Conservation (phyloP, 2,888 invertebrate genomes). For the Operophtera brumata region DNA sequence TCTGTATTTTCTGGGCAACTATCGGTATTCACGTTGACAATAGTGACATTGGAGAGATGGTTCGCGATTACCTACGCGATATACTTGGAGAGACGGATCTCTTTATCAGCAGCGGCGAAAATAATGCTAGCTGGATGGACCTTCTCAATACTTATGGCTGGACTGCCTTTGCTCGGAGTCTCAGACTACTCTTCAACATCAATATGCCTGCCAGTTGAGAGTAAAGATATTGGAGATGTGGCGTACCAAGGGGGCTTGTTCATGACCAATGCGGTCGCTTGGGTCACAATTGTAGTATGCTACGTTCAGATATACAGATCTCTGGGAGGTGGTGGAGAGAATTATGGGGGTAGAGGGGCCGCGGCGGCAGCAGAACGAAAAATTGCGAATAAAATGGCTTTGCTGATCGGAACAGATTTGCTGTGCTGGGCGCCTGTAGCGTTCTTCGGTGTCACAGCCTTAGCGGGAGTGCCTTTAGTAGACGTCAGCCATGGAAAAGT, state of each 20-base stretch:
- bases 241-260: slow-evolving; percentile 88
- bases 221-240: slow-evolving; percentile 84
- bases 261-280: slow-evolving; percentile 88
- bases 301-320: slow-evolving; percentile 93
- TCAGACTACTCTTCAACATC: slow-evolving; percentile 93
- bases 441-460: slow-evolving; percentile 92
- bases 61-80: slow-evolving; percentile 91
- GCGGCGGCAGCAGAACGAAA: slow-evolving; percentile 85
- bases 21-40: slow-evolving; percentile 92
- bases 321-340: slow-evolving; percentile 85
- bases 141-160: slow-evolving; percentile 88
- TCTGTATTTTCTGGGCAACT: slow-evolving; percentile 93
- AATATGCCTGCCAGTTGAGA: slow-evolving; percentile 94
- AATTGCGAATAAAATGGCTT: slow-evolving; percentile 93
- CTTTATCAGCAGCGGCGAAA: slow-evolving; percentile 85
- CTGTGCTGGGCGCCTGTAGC: slow-evolving; percentile 93
- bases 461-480: slow-evolving; percentile 91
- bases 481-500: slow-evolving; percentile 91
- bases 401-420: slow-evolving; percentile 93
- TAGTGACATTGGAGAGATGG: slow-evolving; percentile 93
- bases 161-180: slow-evolving; percentile 89
- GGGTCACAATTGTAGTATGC: slow-evolving; percentile 90
- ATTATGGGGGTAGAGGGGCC: slow-evolving; percentile 82
- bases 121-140: slow-evolving; percentile 91
- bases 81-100: slow-evolving; percentile 89